phyloP scores from a whole-genome alignment of 92 coral and sea anemone species.

The Zoanthus gigantus region DNA sequence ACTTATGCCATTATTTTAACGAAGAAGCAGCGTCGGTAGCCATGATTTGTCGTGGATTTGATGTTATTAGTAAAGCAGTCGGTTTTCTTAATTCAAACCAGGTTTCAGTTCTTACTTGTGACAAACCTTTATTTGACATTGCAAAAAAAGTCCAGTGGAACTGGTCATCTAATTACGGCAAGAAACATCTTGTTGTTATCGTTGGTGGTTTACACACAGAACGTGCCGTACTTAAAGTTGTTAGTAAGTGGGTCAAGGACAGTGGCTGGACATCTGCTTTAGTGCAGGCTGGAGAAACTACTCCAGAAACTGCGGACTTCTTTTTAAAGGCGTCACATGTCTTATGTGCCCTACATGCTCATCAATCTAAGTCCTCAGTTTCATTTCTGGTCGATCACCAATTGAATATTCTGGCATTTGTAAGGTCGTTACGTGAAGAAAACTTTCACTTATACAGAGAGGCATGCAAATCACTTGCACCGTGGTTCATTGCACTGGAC shows the following conservation, averaged over 20 bases:
- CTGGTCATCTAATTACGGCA: neutral
- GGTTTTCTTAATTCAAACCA: constrained; percentile 33
- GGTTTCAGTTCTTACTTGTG: constrained; percentile 46
- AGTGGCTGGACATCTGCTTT: constrained; percentile 25
- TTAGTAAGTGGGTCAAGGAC: neutral
- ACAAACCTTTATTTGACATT: constrained; percentile 65
- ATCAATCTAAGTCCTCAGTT: constrained; percentile 31
- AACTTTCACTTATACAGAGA: constrained; percentile 41
- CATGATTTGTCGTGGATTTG: constrained; percentile 74
- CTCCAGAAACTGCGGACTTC: constrained; percentile 31
- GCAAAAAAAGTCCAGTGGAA: constrained; percentile 70
- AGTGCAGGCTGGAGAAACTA: constrained; percentile 4
- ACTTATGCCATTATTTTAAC: constrained; percentile 55
- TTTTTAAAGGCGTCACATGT: constrained; percentile 36
- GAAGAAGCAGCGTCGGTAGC: constrained; percentile 64
- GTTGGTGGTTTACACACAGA: constrained; percentile 66
- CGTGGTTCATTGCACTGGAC: constrained; percentile 64
- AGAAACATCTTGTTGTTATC: constrained; percentile 55
- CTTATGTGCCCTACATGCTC: neutral
- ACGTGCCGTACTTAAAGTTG: neutral
- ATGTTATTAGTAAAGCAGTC: constrained; percentile 62
- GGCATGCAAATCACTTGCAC: constrained; percentile 39
- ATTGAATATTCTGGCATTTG: neutral
- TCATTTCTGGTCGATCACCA: neutral
- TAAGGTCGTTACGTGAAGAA: constrained; percentile 54